These are phyloP conservation scores for Stegastes partitus DNA, from an alignment of 2,113 vertebrate species.

Conservation along the genomic window DNA sequence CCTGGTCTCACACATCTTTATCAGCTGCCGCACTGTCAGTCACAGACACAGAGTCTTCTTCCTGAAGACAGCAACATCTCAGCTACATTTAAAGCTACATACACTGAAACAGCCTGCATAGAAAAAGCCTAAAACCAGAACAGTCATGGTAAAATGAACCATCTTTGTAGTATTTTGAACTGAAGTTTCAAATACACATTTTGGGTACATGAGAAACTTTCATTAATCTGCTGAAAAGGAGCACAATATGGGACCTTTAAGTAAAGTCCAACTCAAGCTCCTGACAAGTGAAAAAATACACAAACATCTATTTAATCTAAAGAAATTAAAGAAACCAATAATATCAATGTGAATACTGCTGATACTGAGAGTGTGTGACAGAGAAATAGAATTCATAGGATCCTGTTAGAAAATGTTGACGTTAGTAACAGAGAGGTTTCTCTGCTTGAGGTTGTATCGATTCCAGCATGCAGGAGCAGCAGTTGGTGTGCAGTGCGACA, in stretches of 20 bases:
- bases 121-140: too few species aligned
- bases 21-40: too few species aligned
- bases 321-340: constrained; percentile 3
- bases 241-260: neutral
- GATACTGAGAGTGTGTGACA: neutral
- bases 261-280: neutral
- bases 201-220: too few species aligned
- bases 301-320: neutral
- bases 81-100: too few species aligned
- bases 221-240: too few species aligned
- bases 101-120: too few species aligned
- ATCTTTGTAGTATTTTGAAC: too few species aligned
- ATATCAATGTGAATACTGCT: neutral
- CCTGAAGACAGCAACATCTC: too few species aligned
- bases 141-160: too few species aligned
- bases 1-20: too few species aligned
- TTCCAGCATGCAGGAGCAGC: constrained; percentile 68
- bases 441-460: neutral
- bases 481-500: constrained; percentile 12
- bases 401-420: constrained; percentile 23
- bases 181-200: too few species aligned
- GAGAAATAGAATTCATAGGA: constrained; percentile 38
- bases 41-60: too few species aligned
- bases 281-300: neutral
- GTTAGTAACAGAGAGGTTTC: constrained; percentile 47